Conservation (phyloP, 2,113 vertebrate species). For the Hippocampus barbouri region DNA sequence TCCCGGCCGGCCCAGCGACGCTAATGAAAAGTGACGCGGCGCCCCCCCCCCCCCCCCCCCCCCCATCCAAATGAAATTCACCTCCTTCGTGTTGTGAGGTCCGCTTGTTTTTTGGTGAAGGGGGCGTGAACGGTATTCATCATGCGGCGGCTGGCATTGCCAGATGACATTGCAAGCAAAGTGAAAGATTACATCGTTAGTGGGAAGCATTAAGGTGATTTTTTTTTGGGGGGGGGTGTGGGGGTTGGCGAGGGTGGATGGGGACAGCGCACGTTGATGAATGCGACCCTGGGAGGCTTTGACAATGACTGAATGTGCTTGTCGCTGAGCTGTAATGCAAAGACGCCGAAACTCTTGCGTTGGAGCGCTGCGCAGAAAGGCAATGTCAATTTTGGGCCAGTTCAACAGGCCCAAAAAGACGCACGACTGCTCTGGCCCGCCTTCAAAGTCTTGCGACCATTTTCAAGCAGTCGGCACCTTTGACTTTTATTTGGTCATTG, state of each 20-base stretch:
- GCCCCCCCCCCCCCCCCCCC: neutral
- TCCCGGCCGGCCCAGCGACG: too few relatives aligned
- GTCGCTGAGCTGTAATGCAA: neutral
- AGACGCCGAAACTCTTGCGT: neutral
- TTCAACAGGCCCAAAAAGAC: neutral
- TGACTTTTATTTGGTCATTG: neutral
- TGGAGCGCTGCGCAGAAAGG: too few relatives aligned
- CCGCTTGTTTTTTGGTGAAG: neutral
- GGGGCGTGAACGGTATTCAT: neutral
- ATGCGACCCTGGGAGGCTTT: neutral
- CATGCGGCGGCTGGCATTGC: neutral
- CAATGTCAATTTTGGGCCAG: too few relatives aligned
- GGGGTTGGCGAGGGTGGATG: too few relatives aligned
- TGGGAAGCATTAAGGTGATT: neutral
- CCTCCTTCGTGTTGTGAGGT: neutral
- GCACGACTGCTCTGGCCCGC: neutral
- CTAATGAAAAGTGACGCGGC: neutral
- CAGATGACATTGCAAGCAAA: neutral
- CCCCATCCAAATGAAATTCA: neutral
- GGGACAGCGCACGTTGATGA: neutral
- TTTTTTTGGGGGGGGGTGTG: too few relatives aligned
- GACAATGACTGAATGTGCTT: neutral
- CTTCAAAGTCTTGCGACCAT: too few relatives aligned
- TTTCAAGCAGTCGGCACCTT: too few relatives aligned
- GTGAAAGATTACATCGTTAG: conserved; percentile 1